A percentile compares a stretch with the other conserved stretches of the same genome.
Conservation (phyloP, 2,888 invertebrate species). For the Ommatoiulus sabulosus region DNA sequence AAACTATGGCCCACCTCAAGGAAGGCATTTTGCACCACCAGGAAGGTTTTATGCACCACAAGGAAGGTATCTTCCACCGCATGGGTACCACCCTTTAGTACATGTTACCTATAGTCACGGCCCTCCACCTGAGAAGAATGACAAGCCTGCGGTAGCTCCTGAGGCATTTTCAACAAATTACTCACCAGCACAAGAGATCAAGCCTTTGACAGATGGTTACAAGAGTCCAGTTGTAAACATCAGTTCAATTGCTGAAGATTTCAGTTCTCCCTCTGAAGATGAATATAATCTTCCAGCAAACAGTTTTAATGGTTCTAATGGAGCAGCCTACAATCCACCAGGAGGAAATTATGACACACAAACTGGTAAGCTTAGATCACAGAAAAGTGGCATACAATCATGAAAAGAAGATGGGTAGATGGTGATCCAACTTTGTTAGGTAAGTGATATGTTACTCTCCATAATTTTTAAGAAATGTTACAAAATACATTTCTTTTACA, state of each 20-base stretch:
- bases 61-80: no score
- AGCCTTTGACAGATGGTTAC: background rate
- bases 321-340: background rate
- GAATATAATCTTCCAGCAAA: no score
- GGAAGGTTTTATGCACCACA: background rate
- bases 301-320: background rate
- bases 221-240: background rate
- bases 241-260: background rate
- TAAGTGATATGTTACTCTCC: no score
- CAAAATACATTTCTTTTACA: no score
- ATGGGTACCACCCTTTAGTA: no score
- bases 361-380: no score
- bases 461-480: no score
- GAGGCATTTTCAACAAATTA: background rate
- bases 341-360: background rate
- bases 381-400: no score
- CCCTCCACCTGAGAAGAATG: background rate
- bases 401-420: no score
- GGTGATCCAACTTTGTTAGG: no score
- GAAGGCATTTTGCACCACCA: background rate
- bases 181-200: background rate
- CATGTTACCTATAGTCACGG: no score
- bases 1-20: background rate
- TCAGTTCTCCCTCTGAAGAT: no score
- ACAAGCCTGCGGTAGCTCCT: background rate